phyloP scores from a whole-genome alignment of 2,888 invertebrate genomes.

The Harmothoe impar region DNA sequence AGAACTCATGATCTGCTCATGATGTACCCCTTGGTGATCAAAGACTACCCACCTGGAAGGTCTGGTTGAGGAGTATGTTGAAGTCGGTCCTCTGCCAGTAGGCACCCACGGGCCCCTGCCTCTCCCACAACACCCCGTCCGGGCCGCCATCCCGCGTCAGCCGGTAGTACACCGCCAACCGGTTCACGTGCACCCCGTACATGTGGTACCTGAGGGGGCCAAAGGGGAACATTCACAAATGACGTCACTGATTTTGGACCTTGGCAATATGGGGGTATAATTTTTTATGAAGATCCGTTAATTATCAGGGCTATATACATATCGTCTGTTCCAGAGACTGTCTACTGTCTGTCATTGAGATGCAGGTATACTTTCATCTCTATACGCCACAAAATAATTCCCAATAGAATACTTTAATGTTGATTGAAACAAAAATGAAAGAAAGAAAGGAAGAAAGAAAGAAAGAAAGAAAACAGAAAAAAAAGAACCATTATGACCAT shows the following conservation, averaged over 20 bases:
- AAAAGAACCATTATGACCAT: neutral
- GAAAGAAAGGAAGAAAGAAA: neutral
- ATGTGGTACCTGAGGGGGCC: constrained; percentile 65
- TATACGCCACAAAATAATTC: too few relatives aligned
- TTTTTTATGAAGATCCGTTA: too few relatives aligned
- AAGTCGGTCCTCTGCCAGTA: constrained; percentile 76
- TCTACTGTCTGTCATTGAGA: too few relatives aligned
- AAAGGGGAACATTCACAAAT: too few relatives aligned
- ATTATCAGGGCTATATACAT: too few relatives aligned
- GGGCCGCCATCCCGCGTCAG: constrained; percentile 75
- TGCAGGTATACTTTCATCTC: too few relatives aligned
- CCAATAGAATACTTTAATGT: too few relatives aligned
- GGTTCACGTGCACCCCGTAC: constrained; percentile 68
- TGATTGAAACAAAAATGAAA: neutral
- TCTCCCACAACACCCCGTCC: constrained; percentile 70
- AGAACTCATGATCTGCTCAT: too few relatives aligned
- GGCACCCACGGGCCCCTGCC: constrained; percentile 70
- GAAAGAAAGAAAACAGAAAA: neutral
- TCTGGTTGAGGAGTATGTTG: constrained; percentile 67
- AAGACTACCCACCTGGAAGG: neutral
- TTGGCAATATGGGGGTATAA: too few relatives aligned
- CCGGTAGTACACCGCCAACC: constrained; percentile 65
- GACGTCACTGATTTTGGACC: too few relatives aligned
- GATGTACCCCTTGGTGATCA: too few relatives aligned
- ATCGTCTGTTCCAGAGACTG: too few relatives aligned